Evolutionary conservation across 2,888 invertebrate genomes (phyloP), one percentile per base, ranked within the genome.

Genomic region (Autographa pulchrina): DNA sequence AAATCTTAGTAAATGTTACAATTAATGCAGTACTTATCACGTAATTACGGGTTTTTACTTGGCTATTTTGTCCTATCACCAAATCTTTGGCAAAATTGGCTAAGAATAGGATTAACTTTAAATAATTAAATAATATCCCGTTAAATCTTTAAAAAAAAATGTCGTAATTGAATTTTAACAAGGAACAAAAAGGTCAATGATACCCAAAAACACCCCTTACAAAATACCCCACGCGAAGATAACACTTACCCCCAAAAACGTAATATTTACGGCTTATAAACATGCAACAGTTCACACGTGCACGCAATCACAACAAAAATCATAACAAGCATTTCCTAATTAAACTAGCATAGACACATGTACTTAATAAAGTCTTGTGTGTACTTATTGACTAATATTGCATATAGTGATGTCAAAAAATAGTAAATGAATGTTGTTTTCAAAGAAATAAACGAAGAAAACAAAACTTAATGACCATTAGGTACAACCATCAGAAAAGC

Each of bases 201-300:
- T 85, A 87, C 87, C 84, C 82, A 80, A 88, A 88, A 87, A 56
- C 85, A 82, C 86, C 89, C 91, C 87, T 81, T 82, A 87, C 81
- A 81, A 87, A 87, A 85, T 72, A 85, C 87, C 86, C 81, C 79
- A 85, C 81, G 80, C 82, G 25, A 62, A 86, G 84, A 88, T 86
- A 82, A 87, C 80, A 86, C 77, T 67, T 85, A 84, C 90, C 89
- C 88, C 81, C 85, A 86, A 85, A 83, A 85, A 88, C 85, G 82
- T 85, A 86, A 90, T 90, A 89, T 92, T 94, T 92, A 94, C 89
- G 89, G 86, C 83, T 54, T 54, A 80, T 83, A 85, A 92, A 91
- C 94, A 94, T 90, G 94, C 94, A 80, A 93, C 77, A 83, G 67
- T 75, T 82, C 77, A 86, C 83, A 81, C 83, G 82, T 81, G 70